phyloP scores from a whole-genome alignment of 2,888 invertebrate species.

The Netelia virgata region DNA sequence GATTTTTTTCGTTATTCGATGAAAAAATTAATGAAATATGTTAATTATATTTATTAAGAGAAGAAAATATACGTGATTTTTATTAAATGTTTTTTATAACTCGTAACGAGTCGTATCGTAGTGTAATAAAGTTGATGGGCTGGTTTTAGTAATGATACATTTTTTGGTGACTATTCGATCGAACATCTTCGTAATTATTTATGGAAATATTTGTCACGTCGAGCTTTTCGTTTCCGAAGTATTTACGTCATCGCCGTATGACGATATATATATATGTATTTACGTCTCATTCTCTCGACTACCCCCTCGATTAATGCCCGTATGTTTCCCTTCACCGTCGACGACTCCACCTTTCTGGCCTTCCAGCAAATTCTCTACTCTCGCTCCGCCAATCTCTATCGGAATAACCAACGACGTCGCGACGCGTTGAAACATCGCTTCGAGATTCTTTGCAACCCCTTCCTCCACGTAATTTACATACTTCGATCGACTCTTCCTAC shows the following conservation, averaged over 20 bases:
- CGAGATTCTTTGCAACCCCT: neutral
- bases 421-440: neutral
- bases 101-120: too few relatives aligned
- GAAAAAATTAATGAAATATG: too few relatives aligned
- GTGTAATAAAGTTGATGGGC: too few relatives aligned
- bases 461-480: neutral
- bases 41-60: too few relatives aligned
- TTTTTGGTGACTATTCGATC: too few relatives aligned
- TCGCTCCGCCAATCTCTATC: neutral
- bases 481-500: too few relatives aligned
- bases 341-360: neutral
- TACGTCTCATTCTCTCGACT: constrained; percentile 5
- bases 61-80: too few relatives aligned
- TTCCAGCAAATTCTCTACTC: neutral
- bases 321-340: neutral
- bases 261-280: constrained; percentile 27
- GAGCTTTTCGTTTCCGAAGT: constrained; percentile 3
- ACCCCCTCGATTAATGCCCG: constrained; percentile 1
- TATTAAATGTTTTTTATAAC: too few relatives aligned
- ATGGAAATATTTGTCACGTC: neutral
- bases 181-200: too few relatives aligned
- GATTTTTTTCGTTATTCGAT: too few relatives aligned
- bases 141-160: too few relatives aligned
- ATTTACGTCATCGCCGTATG: constrained; percentile 31
- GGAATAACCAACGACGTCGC: neutral